A percentile compares a stretch with the other conserved stretches of the same genome.
phyloP scores from a whole-genome alignment of 2,797 vertebrate species.

The Euthynnus affinis region DNA sequence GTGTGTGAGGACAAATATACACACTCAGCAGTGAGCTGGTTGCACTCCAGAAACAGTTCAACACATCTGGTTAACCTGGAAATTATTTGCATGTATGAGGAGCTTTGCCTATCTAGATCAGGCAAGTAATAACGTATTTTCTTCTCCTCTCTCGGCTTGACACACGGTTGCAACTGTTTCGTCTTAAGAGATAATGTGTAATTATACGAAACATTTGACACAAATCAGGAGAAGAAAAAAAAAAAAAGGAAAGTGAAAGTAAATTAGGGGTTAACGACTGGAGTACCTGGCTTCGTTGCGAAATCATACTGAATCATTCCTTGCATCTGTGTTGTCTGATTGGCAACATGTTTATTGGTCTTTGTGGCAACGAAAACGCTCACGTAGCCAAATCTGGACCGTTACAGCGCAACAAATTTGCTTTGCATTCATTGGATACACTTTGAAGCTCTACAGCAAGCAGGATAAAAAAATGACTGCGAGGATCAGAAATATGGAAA shows the following conservation, averaged over 20 bases:
- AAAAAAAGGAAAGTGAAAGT: background rate
- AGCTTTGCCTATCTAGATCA: background rate
- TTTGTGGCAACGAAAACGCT: background rate
- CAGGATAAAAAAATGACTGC: background rate
- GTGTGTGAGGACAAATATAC: background rate
- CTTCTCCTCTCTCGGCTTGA: background rate
- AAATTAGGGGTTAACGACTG: background rate
- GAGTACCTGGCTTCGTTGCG: background rate
- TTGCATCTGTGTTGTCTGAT: background rate
- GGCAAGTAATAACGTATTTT: background rate
- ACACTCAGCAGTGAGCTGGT: no score
- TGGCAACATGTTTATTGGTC: background rate
- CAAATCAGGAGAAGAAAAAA: background rate
- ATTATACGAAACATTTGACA: background rate
- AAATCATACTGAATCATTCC: background rate
- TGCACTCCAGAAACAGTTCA: background rate
- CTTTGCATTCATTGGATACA: background rate
- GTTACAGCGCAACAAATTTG: background rate
- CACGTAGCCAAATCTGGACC: background rate
- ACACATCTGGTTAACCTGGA: conserved; percentile 11
- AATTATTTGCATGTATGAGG: conserved; percentile 21
- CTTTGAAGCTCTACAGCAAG: background rate
- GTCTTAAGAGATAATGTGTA: background rate
- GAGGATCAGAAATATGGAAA: background rate
- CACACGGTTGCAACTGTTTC: background rate